Evolutionary conservation across 1,140 invertebrate genomes (phyloP), one percentile per base, ranked within the genome.

Genomic region (Bacillus rossius): DNA sequence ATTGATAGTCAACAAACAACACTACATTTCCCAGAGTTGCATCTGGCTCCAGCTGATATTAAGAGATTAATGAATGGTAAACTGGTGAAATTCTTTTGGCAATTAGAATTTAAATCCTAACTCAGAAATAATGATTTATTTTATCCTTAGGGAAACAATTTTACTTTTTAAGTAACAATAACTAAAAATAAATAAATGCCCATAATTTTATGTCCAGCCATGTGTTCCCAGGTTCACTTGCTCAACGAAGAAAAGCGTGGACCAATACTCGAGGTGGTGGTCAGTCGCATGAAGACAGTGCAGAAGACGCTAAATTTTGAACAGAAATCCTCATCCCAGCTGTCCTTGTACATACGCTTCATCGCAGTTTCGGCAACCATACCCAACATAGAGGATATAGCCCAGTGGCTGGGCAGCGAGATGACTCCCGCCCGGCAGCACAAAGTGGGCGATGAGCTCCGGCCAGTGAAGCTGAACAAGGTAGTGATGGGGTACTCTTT

Each of bases 291-390:
- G 84, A 88, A 88, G 72, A 85, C 82, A 8, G 29, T 49, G 10
- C 22, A 57, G 17, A 22, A 47, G 20, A 29, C 19, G 17, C 19
- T 50, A 17, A 17, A 34, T 14, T n/a, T n/a, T 2, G 37, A 25
- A 50, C n/a, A 23, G 14, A 7, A 34, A 34, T 34, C 2, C 22
- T n/a, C 20, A 17, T 8, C 16, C 25, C 16, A 2, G 26, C 1
- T 53, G 14, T 37, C 16, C 20, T 13, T 34, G 2, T 34, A 3
- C 51, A 53, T 87, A n/a, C 70, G 89, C 65, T 89, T 91, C 66
- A 68, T 91, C 2, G 89, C 88, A 20, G 82, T 88, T 1, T 92
- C 89, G 17, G 89, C 89, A 3, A 91, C 89, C 1, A 81, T 90
- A 59, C 83, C 86, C 38, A 92, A 93, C 69, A 81, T 85, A 41